A percentile compares a stretch with the other conserved stretches of the same genome.
Conservation (phyloP, 2,113 vertebrate species). For the Burhinus bistriatus region DNA sequence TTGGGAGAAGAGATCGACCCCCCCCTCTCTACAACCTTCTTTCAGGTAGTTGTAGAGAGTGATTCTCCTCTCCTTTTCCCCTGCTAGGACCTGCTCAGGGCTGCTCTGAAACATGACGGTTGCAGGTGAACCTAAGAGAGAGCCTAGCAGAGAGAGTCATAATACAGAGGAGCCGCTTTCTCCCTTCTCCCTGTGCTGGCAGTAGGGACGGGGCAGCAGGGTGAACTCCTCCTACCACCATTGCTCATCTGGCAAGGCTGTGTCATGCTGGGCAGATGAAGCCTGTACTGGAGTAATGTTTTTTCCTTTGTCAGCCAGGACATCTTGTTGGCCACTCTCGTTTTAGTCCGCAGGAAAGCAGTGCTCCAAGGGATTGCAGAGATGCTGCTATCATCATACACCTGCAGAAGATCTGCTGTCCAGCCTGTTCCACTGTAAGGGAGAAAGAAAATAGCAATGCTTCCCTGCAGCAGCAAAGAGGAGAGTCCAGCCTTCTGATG, state of each 20-base stretch:
- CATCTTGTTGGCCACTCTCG: background rate
- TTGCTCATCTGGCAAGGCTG: background rate
- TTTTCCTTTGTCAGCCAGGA: background rate
- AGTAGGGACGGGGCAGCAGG: background rate
- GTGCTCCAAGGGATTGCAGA: background rate
- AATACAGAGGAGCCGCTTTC: background rate
- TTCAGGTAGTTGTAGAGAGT: too few relatives aligned
- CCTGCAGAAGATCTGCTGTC: background rate
- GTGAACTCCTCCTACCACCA: background rate
- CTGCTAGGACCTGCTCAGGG: background rate
- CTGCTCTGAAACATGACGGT: background rate
- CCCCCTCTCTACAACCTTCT: too few relatives aligned
- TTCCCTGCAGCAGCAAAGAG: background rate
- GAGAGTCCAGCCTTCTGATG: background rate
- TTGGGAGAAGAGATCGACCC: too few relatives aligned
- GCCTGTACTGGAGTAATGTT: background rate
- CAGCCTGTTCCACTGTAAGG: background rate
- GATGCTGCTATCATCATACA: background rate
- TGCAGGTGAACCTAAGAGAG: background rate
- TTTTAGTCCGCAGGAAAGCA: background rate
- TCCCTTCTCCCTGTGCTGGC: background rate
- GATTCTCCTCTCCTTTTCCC: background rate
- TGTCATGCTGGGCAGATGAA: background rate
- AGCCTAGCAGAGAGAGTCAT: background rate
- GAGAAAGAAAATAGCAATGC: background rate